phyloP scores from a whole-genome alignment of 2,113 vertebrate species.

The Otolemur garnettii region DNA sequence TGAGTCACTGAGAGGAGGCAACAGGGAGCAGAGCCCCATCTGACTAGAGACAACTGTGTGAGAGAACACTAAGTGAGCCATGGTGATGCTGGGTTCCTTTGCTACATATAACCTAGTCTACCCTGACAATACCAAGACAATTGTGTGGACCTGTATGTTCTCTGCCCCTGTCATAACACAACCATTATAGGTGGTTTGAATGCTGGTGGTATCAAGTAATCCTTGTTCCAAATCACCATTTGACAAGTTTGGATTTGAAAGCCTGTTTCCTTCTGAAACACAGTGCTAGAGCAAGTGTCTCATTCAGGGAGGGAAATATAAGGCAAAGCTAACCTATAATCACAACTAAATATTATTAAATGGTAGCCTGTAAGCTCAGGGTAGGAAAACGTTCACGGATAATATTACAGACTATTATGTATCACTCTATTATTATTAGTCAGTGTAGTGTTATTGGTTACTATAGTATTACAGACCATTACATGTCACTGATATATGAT shows the following conservation, averaged over 20 bases:
- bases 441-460: not conserved
- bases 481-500: not conserved
- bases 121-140: not conserved
- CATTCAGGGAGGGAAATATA: not conserved
- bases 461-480: not conserved
- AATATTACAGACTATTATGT: not conserved
- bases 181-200: not conserved
- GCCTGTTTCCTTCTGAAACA: not conserved
- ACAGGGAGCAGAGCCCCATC: not conserved
- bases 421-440: not conserved
- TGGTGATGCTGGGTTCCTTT: not conserved
- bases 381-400: not conserved
- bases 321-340: not conserved
- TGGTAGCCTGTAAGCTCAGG: not conserved
- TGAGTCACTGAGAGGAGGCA: not conserved
- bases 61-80: not conserved
- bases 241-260: slow-evolving; percentile 39
- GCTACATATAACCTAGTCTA: not conserved
- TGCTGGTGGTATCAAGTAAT: not conserved
- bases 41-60: not conserved
- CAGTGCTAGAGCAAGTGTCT: not conserved
- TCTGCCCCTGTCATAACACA: not conserved
- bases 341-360: not conserved
- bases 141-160: not conserved
- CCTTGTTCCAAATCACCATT: not conserved